Conservation (phyloP, 2,797 vertebrate genomes). For the Poeciliopsis presidionis region DNA sequence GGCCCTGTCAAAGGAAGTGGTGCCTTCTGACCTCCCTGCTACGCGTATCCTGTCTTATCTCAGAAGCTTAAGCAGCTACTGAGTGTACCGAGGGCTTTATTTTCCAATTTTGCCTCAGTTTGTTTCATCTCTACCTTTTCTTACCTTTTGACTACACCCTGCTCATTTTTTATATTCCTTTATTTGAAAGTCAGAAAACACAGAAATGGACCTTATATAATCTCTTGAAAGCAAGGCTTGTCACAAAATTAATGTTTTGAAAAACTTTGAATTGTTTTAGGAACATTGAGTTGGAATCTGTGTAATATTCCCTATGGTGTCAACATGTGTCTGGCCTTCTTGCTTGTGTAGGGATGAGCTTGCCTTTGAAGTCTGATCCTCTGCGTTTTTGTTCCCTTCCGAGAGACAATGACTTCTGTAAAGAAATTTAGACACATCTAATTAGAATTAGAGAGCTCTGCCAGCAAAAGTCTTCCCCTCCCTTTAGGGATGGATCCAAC, state of each 20-base stretch:
- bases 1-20: conserved; percentile 79
- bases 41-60: conserved; percentile 75
- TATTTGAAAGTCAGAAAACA: conserved; percentile 3
- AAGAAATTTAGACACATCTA: conserved; percentile 48
- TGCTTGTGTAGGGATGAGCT: conserved; percentile 51
- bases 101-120: conserved; percentile 27
- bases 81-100: conserved; percentile 18
- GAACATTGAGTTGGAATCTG: conserved; percentile 27
- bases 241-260: conserved; percentile 13
- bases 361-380: conserved; percentile 58
- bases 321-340: conserved; percentile 40
- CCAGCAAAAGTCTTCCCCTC: conserved; percentile 53
- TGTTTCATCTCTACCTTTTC: conserved; percentile 6
- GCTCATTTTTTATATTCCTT: neutral
- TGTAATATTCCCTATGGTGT: conserved; percentile 41
- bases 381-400: conserved; percentile 47
- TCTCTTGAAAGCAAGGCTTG: neutral
- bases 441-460: conserved; percentile 60
- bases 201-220: neutral
- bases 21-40: conserved; percentile 79
- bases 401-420: conserved; percentile 48
- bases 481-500: conserved; percentile 63
- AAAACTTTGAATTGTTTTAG: conserved; percentile 23
- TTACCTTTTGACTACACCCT: neutral
- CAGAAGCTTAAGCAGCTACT: conserved; percentile 56